These are phyloP conservation scores for Poicephalus meyeri DNA, from an alignment of 2,113 vertebrate genomes.

Conservation along the genomic window DNA sequence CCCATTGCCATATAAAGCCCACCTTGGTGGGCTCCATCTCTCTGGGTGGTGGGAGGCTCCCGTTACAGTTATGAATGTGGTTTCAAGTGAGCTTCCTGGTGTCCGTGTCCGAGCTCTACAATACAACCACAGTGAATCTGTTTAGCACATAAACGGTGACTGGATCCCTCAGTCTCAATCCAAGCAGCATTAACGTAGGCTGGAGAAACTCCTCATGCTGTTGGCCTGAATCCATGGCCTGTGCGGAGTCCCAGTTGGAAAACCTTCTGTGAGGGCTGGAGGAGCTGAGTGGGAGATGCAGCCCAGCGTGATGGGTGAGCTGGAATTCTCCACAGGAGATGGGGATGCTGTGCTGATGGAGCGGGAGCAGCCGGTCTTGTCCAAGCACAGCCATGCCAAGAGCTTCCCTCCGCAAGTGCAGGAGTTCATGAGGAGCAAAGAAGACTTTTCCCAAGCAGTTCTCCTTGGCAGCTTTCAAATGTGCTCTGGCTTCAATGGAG, in stretches of 20 bases:
- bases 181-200: not conserved
- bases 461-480: not conserved
- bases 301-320: not conserved
- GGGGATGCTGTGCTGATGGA: not conserved
- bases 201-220: not conserved
- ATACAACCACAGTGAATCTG: not conserved
- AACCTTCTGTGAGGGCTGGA: not conserved
- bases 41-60: not conserved
- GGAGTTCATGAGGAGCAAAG: not conserved
- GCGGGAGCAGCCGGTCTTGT: fast-evolving
- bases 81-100: not conserved
- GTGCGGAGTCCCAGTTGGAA: not conserved
- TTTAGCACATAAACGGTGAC: not conserved
- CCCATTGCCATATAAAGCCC: not conserved
- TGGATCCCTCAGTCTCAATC: not conserved
- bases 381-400: not conserved
- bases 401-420: not conserved
- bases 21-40: not conserved
- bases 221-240: not conserved
- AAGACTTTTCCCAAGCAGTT: not conserved
- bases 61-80: not conserved
- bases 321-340: not conserved
- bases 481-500: not conserved
- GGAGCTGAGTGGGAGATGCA: not conserved
- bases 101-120: not conserved